A percentile compares a stretch with the other conserved stretches of the same genome.
Conservation (phyloP, 1,140 invertebrate genomes). For the Nautilus pompilius region DNA sequence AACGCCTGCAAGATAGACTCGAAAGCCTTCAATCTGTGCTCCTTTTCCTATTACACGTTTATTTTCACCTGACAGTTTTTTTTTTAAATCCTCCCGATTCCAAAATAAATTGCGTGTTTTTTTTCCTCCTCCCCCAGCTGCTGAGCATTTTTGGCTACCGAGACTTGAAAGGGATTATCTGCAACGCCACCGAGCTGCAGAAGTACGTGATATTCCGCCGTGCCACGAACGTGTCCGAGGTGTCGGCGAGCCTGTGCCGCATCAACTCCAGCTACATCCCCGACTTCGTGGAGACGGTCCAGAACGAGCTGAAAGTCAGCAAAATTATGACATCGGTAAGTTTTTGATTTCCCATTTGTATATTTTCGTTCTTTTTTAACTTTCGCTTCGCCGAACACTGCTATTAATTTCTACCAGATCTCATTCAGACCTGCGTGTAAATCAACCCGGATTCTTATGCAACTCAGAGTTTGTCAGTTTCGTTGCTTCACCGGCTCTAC, state of each 20-base stretch:
- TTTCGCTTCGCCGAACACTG: too few relatives aligned
- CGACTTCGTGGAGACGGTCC: conserved; percentile 16
- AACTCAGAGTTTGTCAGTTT: too few relatives aligned
- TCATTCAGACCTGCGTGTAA: too few relatives aligned
- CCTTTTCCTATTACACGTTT: too few relatives aligned
- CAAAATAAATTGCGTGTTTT: neutral
- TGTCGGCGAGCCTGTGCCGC: conserved; percentile 25
- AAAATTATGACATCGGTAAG: conserved; percentile 28
- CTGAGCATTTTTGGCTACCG: conserved; percentile 16
- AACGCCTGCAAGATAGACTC: too few relatives aligned
- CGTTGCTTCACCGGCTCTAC: too few relatives aligned
- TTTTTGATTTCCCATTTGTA: too few relatives aligned
- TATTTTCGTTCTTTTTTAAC: too few relatives aligned
- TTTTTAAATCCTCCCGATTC: neutral
- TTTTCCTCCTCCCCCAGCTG: conserved; percentile 11
- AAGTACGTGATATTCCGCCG: conserved; percentile 23
- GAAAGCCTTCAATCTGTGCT: too few relatives aligned
- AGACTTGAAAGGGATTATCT: conserved; percentile 27
- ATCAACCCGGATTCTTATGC: too few relatives aligned
- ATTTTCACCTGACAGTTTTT: neutral
- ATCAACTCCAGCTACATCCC: conserved; percentile 18
- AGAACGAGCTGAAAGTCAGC: conserved; percentile 24
- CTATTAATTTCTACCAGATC: too few relatives aligned
- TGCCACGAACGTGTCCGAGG: conserved; percentile 10
- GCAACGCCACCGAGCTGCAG: conserved; percentile 20